Evolutionary conservation across 2,113 vertebrate species (phyloP).

Genomic region (Callorhinus ursinus): DNA sequence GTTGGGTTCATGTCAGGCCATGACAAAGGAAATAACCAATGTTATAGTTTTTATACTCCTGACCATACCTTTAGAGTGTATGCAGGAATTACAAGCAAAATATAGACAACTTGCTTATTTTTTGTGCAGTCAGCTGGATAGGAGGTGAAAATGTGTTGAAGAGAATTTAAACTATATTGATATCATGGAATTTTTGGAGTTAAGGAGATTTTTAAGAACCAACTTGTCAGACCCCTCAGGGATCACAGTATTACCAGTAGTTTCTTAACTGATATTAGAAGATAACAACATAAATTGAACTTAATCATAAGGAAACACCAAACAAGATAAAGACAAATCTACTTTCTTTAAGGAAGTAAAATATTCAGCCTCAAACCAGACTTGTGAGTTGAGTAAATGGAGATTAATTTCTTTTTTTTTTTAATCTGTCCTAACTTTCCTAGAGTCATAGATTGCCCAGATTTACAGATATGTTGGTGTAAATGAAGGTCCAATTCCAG

Average conservation of each 20-base stretch:
- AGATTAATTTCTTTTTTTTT: background rate
- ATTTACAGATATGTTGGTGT: background rate
- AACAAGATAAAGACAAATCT: background rate
- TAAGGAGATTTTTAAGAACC: background rate
- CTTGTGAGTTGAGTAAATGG: background rate
- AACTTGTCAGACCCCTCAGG: background rate
- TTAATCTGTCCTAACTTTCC: background rate
- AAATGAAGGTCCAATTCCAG: background rate
- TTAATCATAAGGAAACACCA: background rate
- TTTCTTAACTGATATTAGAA: background rate
- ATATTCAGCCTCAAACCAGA: background rate
- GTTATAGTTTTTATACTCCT: background rate
- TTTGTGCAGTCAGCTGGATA: background rate
- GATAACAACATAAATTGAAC: background rate
- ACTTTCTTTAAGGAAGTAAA: slow-evolving; percentile 23
- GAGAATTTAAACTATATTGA: background rate
- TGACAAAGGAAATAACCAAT: background rate
- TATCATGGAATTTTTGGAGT: background rate
- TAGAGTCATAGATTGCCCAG: background rate
- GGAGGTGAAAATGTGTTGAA: background rate
- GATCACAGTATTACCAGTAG: background rate
- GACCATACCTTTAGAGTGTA: background rate
- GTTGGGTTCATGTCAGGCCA: background rate
- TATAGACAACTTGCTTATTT: background rate
- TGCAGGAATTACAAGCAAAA: background rate